Conservation (phyloP, 2,113 vertebrate species). For the Aspiorhynchus laticeps region DNA sequence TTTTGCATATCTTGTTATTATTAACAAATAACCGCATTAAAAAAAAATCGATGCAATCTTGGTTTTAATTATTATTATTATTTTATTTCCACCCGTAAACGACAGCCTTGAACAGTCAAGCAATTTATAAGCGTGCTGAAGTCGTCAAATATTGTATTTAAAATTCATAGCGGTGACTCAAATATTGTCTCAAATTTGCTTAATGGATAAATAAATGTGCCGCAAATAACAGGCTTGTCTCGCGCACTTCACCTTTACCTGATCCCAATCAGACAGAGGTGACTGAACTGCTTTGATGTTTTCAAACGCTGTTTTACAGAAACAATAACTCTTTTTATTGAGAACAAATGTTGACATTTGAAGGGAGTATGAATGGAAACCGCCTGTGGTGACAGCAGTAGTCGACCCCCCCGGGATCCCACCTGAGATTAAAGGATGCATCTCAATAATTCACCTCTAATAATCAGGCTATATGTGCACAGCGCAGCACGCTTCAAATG, state of each 20-base stretch:
- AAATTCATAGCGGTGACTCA: not conserved
- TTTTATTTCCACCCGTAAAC: not conserved
- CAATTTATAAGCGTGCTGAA: too few relatives aligned
- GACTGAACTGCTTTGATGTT: constrained; percentile 77
- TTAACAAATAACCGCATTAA: not conserved
- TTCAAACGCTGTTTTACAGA: constrained; percentile 82
- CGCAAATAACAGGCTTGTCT: not conserved
- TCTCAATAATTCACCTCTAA: constrained; percentile 81
- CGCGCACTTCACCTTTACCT: constrained; percentile 42
- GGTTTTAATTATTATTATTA: not conserved
- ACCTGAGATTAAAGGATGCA: constrained; percentile 84
- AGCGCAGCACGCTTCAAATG: not conserved
- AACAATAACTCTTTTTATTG: constrained; percentile 89
- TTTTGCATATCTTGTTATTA: not conserved
- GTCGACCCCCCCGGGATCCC: constrained; percentile 73
- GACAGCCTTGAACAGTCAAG: not conserved
- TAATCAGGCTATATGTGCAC: constrained; percentile 35
- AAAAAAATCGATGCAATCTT: not conserved
- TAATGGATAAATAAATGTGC: not conserved
- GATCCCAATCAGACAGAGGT: constrained; percentile 67
- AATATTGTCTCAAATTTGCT: not conserved
- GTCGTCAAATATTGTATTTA: not conserved
- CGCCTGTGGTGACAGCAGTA: constrained; percentile 76
- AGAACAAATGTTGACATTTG: constrained; percentile 92
- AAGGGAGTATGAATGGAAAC: constrained; percentile 72